Percentiles rank a stretch among this genome's conserved stretches.
phyloP scores from a whole-genome alignment of 2,888 invertebrate species.

The Eupithecia subfuscata region DNA sequence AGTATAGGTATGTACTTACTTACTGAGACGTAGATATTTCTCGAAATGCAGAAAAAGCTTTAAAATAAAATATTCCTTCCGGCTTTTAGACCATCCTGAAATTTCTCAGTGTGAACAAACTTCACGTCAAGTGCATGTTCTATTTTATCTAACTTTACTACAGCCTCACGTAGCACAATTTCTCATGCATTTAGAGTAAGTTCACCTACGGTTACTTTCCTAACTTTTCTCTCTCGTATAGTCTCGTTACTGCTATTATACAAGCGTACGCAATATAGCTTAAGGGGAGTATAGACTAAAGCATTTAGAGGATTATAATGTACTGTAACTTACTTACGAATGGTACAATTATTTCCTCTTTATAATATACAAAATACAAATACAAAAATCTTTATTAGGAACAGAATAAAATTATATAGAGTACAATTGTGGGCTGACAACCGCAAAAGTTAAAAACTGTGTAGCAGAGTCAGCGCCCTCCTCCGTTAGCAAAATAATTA shows the following conservation, averaged over 20 bases:
- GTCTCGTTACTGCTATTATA: constrained; percentile 35
- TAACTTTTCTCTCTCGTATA: constrained; percentile 34
- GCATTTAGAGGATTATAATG: too few species aligned
- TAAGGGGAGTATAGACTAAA: neutral
- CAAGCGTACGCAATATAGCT: constrained; percentile 10
- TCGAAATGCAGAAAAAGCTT: neutral
- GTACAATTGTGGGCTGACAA: too few species aligned
- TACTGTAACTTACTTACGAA: too few species aligned
- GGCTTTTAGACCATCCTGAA: neutral
- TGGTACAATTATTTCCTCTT: too few species aligned
- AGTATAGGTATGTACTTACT: too few species aligned
- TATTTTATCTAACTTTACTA: constrained; percentile 4
- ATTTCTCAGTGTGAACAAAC: neutral
- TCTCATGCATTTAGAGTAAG: constrained; percentile 25
- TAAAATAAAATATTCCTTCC: neutral
- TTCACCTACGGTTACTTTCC: constrained; percentile 16
- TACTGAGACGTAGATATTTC: too few species aligned
- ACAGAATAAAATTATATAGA: too few species aligned
- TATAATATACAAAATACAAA: too few species aligned
- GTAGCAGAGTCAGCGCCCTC: too few species aligned
- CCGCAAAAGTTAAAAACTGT: too few species aligned
- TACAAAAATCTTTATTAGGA: too few species aligned
- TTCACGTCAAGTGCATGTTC: constrained; percentile 3
- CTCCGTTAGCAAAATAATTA: too few species aligned
- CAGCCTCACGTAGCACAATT: constrained; percentile 17